phyloP scores from a whole-genome alignment of 2,797 vertebrate species.

The Stomatorhinus walkeri region DNA sequence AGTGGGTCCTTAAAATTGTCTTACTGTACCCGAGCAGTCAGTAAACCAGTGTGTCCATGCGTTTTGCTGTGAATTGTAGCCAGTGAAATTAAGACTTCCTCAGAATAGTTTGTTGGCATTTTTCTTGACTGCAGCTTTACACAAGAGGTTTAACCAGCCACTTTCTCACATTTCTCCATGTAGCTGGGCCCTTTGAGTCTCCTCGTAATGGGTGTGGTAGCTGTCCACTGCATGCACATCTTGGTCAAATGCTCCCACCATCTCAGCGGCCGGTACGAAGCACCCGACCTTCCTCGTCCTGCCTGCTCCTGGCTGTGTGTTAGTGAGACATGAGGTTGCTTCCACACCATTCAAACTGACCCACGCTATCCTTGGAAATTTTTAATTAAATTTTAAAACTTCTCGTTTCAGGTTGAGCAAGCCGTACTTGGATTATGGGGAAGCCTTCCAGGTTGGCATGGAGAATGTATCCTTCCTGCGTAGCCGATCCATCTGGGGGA shows the following conservation, averaged over 20 bases:
- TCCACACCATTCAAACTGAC: background rate
- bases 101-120: background rate
- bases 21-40: background rate
- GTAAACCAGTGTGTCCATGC: background rate
- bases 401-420: conserved; percentile 63
- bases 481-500: conserved; percentile 77
- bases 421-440: conserved; percentile 81
- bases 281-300: background rate
- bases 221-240: conserved; percentile 87
- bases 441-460: conserved; percentile 72
- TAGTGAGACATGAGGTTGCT: background rate
- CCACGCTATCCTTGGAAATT: background rate
- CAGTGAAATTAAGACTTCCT: background rate
- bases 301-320: background rate
- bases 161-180: conserved; percentile 9
- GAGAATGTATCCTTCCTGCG: conserved; percentile 75
- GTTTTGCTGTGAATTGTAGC: background rate
- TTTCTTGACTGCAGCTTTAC: background rate
- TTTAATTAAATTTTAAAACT: background rate
- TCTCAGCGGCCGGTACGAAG: conserved; percentile 79
- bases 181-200: conserved; percentile 88
- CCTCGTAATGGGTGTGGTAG: conserved; percentile 77
- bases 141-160: background rate
- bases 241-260: conserved; percentile 86
- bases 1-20: background rate